phyloP scores from a whole-genome alignment of 2,113 vertebrate species.

The Rattus rattus region DNA sequence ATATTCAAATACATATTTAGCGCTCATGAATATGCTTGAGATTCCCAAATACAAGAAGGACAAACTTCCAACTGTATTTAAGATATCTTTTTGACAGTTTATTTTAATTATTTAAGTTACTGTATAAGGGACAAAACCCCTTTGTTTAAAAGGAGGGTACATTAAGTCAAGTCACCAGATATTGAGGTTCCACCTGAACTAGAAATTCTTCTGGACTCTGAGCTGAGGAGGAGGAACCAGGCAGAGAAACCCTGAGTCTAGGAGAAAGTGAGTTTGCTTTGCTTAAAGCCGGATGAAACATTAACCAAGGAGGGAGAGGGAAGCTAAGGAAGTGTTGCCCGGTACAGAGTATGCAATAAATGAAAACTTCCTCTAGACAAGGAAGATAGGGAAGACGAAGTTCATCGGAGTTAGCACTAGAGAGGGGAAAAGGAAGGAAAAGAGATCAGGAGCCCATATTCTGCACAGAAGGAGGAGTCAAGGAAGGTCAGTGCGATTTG shows the following conservation, averaged over 20 bases:
- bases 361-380: neutral
- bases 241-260: neutral
- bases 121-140: neutral
- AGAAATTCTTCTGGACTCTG: constrained; percentile 2
- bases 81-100: neutral
- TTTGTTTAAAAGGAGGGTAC: neutral
- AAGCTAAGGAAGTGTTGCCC: neutral
- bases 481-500: neutral
- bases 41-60: neutral
- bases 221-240: neutral
- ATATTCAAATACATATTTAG: constrained; percentile 26
- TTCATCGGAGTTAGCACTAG: neutral
- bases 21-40: neutral
- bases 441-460: neutral
- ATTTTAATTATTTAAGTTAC: neutral
- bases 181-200: neutral
- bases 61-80: constrained; percentile 32
- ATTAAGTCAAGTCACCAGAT: neutral
- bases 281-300: neutral
- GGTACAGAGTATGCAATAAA: neutral
- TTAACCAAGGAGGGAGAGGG: neutral
- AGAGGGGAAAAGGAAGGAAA: neutral
- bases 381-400: neutral
- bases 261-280: neutral
- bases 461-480: neutral